A percentile compares a stretch with the other conserved stretches of the same genome.
Conservation (phyloP, 2,113 vertebrate genomes). For the Pantherophis guttatus region DNA sequence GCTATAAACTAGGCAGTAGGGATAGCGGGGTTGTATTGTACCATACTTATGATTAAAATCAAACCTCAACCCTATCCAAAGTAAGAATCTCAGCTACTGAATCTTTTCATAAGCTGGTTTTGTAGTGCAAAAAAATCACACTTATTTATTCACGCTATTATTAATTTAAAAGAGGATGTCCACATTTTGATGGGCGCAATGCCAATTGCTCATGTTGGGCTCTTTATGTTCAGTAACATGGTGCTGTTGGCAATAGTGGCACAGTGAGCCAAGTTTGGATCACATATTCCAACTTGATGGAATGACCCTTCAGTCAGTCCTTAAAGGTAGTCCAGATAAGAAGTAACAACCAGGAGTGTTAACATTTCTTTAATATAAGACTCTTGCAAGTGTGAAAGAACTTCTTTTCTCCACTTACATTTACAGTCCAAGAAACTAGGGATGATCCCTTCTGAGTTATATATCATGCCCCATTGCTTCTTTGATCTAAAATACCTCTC, state of each 20-base stretch:
- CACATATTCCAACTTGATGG: not conserved
- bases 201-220: not conserved
- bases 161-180: not conserved
- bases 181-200: not conserved
- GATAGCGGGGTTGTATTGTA: not conserved
- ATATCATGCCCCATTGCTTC: not conserved
- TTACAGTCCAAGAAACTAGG: not conserved
- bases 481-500: not conserved
- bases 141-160: not conserved
- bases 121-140: not conserved
- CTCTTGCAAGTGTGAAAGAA: not conserved
- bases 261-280: not conserved
- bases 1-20: not conserved
- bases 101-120: not conserved
- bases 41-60: not conserved
- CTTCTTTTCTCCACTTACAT: not conserved
- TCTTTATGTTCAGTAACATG: not conserved
- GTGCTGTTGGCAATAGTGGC: not conserved
- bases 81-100: not conserved
- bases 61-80: not conserved
- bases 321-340: not conserved
- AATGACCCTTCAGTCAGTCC: not conserved
- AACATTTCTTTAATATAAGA: not conserved
- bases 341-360: not conserved
- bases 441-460: not conserved